These are phyloP conservation scores for Machimus atricapillus DNA, from an alignment of 2,888 invertebrate species.

Conservation along the genomic window DNA sequence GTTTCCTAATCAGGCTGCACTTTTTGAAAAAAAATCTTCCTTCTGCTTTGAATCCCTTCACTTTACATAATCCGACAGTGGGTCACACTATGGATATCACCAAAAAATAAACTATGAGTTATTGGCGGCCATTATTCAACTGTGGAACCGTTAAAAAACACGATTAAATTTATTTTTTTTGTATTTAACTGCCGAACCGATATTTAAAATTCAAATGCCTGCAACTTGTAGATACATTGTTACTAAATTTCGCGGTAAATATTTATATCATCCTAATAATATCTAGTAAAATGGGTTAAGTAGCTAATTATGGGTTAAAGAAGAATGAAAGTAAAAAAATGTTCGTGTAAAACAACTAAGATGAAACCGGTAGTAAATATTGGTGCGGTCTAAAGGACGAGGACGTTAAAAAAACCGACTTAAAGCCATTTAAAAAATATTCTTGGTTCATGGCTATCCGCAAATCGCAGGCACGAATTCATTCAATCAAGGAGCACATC, in stretches of 20 bases:
- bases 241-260: neutral
- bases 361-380: neutral
- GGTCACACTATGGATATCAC: neutral
- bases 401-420: neutral
- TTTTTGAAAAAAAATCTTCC: neutral
- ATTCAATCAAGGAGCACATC: constrained; percentile 8
- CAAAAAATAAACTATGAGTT: neutral
- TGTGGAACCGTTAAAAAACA: constrained; percentile 8
- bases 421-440: neutral
- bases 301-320: neutral
- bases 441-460: constrained; percentile 5
- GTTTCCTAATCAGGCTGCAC: neutral
- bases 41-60: constrained; percentile 1
- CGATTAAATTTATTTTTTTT: neutral
- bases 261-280: neutral
- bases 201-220: constrained; percentile 31
- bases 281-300: neutral
- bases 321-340: neutral
- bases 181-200: neutral
- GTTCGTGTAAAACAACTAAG: neutral
- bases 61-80: constrained; percentile 13
- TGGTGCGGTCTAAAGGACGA: neutral
- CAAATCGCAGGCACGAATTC: constrained; percentile 20
- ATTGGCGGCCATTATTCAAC: constrained; percentile 32
- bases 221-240: neutral